Evolutionary conservation across 2,888 invertebrate species (phyloP).

Genomic region (Drosophila hamatofila): DNA sequence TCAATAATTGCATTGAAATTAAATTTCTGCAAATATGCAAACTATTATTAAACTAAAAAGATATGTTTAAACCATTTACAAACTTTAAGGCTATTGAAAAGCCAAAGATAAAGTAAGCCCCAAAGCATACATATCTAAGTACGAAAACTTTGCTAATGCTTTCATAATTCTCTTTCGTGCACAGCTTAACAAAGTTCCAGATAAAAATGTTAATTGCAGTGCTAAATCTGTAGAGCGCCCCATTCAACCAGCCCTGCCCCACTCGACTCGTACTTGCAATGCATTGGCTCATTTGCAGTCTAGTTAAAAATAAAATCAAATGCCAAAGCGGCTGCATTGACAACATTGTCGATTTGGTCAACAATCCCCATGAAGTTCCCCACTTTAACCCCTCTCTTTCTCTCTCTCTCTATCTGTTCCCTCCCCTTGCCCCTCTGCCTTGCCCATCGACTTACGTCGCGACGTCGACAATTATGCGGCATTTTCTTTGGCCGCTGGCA

Average conservation of each 20-base stretch:
- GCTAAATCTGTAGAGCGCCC: slow-evolving; percentile 11
- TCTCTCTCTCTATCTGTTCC: neutral
- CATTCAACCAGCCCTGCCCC: neutral
- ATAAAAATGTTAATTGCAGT: slow-evolving; percentile 44
- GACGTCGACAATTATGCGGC: slow-evolving; percentile 76
- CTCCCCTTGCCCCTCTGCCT: too few relatives aligned
- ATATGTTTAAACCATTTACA: too few relatives aligned
- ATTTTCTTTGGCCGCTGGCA: slow-evolving; percentile 70
- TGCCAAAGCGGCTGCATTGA: slow-evolving; percentile 75
- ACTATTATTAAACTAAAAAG: too few relatives aligned
- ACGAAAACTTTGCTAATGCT: neutral
- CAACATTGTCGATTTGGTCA: slow-evolving; percentile 77
- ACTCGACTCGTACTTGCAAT: slow-evolving; percentile 22
- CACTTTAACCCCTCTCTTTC: neutral
- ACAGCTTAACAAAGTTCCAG: slow-evolving; percentile 1
- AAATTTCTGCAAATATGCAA: too few relatives aligned
- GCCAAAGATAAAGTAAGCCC: too few relatives aligned
- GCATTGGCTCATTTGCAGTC: slow-evolving; percentile 64
- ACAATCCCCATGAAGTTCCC: slow-evolving; percentile 23
- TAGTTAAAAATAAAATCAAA: slow-evolving; percentile 79
- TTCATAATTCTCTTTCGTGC: slow-evolving; percentile 1
- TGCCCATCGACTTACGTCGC: slow-evolving; percentile 30
- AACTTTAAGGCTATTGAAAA: too few relatives aligned
- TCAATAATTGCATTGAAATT: too few relatives aligned
- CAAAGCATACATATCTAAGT: neutral